Evolutionary conservation across 2,113 vertebrate genomes (phyloP), one percentile per base, ranked within the genome.

Genomic region (Strigops habroptila): DNA sequence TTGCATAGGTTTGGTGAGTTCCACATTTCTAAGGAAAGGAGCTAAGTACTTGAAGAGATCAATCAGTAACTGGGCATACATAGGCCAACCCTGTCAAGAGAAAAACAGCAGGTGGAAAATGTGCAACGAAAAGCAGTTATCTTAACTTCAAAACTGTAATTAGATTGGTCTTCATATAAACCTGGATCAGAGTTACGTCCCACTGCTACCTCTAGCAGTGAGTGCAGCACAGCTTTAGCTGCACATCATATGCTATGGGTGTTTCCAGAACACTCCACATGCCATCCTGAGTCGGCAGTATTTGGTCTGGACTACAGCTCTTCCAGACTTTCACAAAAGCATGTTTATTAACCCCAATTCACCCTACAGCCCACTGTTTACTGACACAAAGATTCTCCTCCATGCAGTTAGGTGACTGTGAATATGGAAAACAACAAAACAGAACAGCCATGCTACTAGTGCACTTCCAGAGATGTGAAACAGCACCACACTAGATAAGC

Each of bases 1-100:
- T 99, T 99, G 99, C 99, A 99, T 99, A 99, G 99, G 99, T 99
- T 99, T 99, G 98, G 99, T 99, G 97, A 99, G 99, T 98, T 99
- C 99, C 96, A 99, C 99, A 86, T 99, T 99, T 98, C 99, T 98
- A 97, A 99, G 97, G 97, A 99, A 99, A 92, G 99, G 99, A 39
- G 99, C 99, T 96, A 99, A 97, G 97, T 99, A 99, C 97, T 99
- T 99, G 98, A 99, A 99, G 33, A 99, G 98, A 95, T 99, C 99
- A 1, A 99, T 99, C 96, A 99, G 86, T 93, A 99, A 98, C 97
- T 99, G 99, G 35, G 99, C 99, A 71, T 99, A 99, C 99, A 99
- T 99, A 84, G 99, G 99, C 99, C 99, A 99, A 93, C 99, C 99
- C 99, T 99, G 91, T 48, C 70, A 96, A 96, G 77, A 95, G 57